phyloP scores from a whole-genome alignment of 2,888 invertebrate genomes.

The Drosophila infuscata region DNA sequence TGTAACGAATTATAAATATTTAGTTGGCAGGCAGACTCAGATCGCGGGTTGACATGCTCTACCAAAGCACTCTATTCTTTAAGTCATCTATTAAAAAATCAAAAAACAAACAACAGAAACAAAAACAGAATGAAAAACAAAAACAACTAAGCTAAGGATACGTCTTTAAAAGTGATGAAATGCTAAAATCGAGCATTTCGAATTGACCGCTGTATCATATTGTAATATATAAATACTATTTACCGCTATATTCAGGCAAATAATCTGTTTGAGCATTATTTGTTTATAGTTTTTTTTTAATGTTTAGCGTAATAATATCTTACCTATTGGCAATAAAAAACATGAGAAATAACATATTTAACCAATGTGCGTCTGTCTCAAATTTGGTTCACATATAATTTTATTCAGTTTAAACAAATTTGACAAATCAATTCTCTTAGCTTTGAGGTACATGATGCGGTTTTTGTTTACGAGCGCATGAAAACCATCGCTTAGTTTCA shows the following conservation, averaged over 20 bases:
- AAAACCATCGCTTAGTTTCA: conserved; percentile 44
- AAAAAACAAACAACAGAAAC: neutral
- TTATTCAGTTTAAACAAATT: conserved; percentile 24
- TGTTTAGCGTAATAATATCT: conserved; percentile 44
- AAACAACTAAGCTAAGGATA: conserved; percentile 33
- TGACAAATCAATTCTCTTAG: conserved; percentile 19
- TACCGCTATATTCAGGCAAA: conserved; percentile 43
- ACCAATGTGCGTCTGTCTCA: conserved; percentile 23
- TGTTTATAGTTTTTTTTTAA: conserved; percentile 41
- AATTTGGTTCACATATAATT: conserved; percentile 29
- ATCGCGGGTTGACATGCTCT: conserved; percentile 63
- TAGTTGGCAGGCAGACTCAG: conserved; percentile 57
- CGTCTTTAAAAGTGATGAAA: conserved; percentile 51
- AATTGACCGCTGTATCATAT: conserved; percentile 68
- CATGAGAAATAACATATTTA: conserved; percentile 39
- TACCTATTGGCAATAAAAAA: conserved; percentile 59
- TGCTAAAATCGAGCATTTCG: conserved; percentile 53
- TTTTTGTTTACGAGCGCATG: conserved; percentile 26
- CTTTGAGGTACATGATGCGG: conserved; percentile 7
- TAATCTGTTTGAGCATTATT: conserved; percentile 32
- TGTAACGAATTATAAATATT: conserved; percentile 48
- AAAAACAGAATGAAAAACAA: neutral
- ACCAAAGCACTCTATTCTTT: conserved; percentile 70
- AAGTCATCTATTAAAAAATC: conserved; percentile 54
- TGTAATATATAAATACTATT: conserved; percentile 58